These are phyloP conservation scores for Tetranychus piercei DNA, from an alignment of 2,888 invertebrate genomes.

Conservation along the genomic window DNA sequence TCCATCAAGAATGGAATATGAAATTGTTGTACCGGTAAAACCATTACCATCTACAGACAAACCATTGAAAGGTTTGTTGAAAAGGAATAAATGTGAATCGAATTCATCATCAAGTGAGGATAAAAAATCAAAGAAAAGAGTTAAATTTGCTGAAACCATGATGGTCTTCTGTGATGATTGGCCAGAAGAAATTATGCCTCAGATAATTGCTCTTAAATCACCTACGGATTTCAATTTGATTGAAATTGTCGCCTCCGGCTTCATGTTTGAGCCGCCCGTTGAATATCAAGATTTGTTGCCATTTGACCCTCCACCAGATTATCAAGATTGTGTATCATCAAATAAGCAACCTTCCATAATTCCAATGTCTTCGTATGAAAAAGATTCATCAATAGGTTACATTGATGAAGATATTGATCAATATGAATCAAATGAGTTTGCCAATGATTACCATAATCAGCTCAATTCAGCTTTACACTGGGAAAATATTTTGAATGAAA, in stretches of 20 bases:
- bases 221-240: constrained; percentile 23
- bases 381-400: background rate
- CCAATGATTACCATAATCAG: constrained; percentile 8
- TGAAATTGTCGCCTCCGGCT: constrained; percentile 22
- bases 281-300: constrained; percentile 24
- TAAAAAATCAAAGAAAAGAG: constrained; percentile 19
- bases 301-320: constrained; percentile 23
- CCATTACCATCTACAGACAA: constrained; percentile 8
- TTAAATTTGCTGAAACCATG: constrained; percentile 27
- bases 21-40: constrained; percentile 3
- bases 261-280: constrained; percentile 27
- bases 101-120: background rate
- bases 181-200: constrained; percentile 23
- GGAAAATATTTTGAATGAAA: constrained; percentile 25
- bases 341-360: constrained; percentile 13
- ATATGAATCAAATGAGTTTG: background rate
- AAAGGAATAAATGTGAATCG: constrained; percentile 11
- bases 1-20: background rate
- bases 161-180: constrained; percentile 26
- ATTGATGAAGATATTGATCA: constrained; percentile 7
- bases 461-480: constrained; percentile 16
- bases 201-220: constrained; percentile 22
- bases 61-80: constrained; percentile 19
- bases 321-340: constrained; percentile 18
- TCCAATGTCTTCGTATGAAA: background rate